These are phyloP conservation scores for Xyrauchen texanus DNA, from an alignment of 2,113 vertebrate genomes.

Conservation along the genomic window DNA sequence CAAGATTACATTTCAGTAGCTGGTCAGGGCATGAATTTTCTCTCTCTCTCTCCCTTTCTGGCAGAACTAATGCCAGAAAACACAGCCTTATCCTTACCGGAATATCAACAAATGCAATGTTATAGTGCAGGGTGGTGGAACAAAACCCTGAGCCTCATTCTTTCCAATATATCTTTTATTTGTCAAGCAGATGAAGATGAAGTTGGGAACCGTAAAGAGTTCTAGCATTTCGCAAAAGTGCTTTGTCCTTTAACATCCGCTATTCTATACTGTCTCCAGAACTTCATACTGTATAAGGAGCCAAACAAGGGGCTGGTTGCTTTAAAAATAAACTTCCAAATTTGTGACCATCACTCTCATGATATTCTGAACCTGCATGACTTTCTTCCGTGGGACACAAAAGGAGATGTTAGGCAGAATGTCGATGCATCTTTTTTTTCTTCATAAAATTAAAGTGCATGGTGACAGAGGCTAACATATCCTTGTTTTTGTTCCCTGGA, in stretches of 20 bases:
- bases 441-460: too few relatives aligned
- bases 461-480: too few relatives aligned
- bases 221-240: background rate
- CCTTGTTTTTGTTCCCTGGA: too few relatives aligned
- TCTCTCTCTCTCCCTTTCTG: slow-evolving; percentile 8
- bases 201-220: background rate
- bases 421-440: too few relatives aligned
- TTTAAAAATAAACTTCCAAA: background rate
- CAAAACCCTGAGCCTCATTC: slow-evolving; percentile 37
- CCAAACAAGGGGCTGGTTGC: background rate
- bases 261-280: background rate
- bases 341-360: too few relatives aligned
- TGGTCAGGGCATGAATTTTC: slow-evolving; percentile 67
- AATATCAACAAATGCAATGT: slow-evolving; percentile 33
- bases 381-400: too few relatives aligned
- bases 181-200: slow-evolving; percentile 43
- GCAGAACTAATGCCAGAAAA: slow-evolving; percentile 17
- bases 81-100: slow-evolving; percentile 18
- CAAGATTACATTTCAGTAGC: slow-evolving; percentile 66
- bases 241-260: background rate
- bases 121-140: slow-evolving; percentile 24
- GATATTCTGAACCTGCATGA: too few relatives aligned
- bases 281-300: background rate
- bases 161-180: slow-evolving; percentile 47
- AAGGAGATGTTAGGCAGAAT: too few relatives aligned